Percentiles rank a stretch among this genome's conserved stretches.
Evolutionary conservation across 2,113 vertebrate genomes (phyloP).

Genomic region (Tyrannus savana): DNA sequence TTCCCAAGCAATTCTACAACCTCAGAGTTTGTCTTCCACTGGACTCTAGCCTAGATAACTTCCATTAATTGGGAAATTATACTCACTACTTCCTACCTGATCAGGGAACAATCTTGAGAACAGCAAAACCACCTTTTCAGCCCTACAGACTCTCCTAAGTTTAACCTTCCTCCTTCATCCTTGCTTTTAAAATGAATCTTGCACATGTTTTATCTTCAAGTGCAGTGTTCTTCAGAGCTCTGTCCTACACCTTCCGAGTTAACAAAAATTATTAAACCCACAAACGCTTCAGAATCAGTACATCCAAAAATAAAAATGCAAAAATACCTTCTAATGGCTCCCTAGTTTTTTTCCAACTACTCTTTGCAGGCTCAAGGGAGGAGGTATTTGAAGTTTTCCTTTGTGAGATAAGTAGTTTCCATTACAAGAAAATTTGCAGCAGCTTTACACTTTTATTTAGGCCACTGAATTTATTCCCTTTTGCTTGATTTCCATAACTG

Average conservation of each 20-base stretch:
- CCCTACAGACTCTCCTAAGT: neutral
- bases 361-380: neutral
- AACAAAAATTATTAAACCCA: neutral
- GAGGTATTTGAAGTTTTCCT: neutral
- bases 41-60: neutral
- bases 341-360: neutral
- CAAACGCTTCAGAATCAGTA: neutral
- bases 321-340: neutral
- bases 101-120: neutral
- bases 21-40: neutral
- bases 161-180: neutral
- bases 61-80: neutral
- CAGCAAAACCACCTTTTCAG: neutral
- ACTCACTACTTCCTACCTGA: neutral
- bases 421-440: neutral
- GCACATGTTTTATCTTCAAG: neutral
- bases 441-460: neutral
- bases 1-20: neutral
- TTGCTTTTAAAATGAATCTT: neutral
- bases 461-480: neutral
- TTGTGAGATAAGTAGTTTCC: neutral
- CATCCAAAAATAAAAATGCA: constrained; percentile 3
- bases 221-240: neutral
- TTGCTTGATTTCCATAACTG: neutral
- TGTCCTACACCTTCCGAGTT: neutral